Base-by-base conservation (phyloP, 2,888 invertebrate species). In the Leuctra nigra region DNA sequence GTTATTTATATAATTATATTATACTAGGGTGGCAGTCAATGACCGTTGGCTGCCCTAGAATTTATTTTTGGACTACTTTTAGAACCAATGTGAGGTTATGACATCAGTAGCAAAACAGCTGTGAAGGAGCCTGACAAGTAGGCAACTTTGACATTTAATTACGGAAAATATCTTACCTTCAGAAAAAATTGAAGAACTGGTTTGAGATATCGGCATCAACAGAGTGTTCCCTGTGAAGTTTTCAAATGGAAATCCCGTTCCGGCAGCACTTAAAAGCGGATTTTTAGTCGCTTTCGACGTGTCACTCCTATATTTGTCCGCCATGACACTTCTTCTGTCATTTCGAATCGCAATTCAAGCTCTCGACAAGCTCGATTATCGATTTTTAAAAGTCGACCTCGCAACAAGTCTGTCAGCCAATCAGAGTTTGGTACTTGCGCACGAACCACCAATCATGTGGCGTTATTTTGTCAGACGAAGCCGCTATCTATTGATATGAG, bases 211-310 rank as follows among this genome's bases (percentile, higher is more conserved):
- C 65, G 87, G 87, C 68, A 87, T 74, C 66, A 87, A 73, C 59
- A 87, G 73, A 57, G 84, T 81, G 72, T 83, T 83, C 68, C 84
- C 82, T 62, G 83, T 77, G 73, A 85, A 82, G 72, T 86, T 86
- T 64, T 87, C 87, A 55, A 83, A 78, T 13, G 84, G 82, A 63
- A 83, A 79, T 54, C 84, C 85, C 63, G 82, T 83, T 61, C 86
- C 85, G 59, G 87, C 84, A 55, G 82, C 83, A 64, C 83, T 84
- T 61, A 89, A 75, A 65, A 88, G 75, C 25, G 87, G 82, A 73
- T 88, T 88, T 76, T 78, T 78, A 53, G 79, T 72, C 65, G 70
- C 67, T 62, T 69, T 70, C 65, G 73, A 71, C 67, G 72, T 70
- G 68, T 76, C 73, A 71, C 71, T 72, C 70, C 35, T 53, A 14